These are phyloP conservation scores for Amblyjoppa fuscipennis DNA, from an alignment of 2,888 invertebrate genomes.

Conservation along the genomic window DNA sequence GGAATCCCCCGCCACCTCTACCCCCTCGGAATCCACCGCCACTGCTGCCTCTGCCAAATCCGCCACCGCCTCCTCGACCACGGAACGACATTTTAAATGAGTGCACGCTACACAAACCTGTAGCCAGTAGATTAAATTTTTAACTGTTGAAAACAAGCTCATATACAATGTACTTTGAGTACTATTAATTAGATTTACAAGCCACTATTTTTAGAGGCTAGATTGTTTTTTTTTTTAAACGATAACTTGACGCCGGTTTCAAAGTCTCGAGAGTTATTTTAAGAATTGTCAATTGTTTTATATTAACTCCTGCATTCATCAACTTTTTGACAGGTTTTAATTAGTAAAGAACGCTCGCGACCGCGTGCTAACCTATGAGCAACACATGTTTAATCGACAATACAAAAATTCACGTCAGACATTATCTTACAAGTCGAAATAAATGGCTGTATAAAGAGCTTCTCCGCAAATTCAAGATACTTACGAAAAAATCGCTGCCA, in stretches of 20 bases:
- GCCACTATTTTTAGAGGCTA: conserved; percentile 31
- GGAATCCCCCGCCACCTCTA: conserved; percentile 66
- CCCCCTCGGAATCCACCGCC: conserved; percentile 59
- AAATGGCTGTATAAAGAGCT: neutral
- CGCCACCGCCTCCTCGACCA: conserved; percentile 68
- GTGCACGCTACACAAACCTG: conserved; percentile 11
- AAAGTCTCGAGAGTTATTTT: neutral
- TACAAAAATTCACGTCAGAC: conserved; percentile 7
- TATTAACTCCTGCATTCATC: neutral
- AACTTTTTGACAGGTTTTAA: neutral
- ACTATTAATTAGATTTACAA: neutral
- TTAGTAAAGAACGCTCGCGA: neutral
- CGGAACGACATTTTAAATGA: conserved; percentile 68
- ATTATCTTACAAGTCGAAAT: neutral
- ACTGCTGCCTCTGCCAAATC: conserved; percentile 65
- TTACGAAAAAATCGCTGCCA: conserved; percentile 14
- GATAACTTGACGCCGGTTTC: neutral
- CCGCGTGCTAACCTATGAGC: conserved; percentile 43
- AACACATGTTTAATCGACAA: conserved; percentile 29
- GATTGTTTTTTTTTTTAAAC: neutral
- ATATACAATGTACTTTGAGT: neutral
- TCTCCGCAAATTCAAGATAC: neutral
- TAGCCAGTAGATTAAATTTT: neutral
- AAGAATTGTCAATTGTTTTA: neutral
- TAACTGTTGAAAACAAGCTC: neutral